These are phyloP conservation scores for Callosobruchus maculatus DNA, from an alignment of 2,888 invertebrate genomes.

Conservation along the genomic window DNA sequence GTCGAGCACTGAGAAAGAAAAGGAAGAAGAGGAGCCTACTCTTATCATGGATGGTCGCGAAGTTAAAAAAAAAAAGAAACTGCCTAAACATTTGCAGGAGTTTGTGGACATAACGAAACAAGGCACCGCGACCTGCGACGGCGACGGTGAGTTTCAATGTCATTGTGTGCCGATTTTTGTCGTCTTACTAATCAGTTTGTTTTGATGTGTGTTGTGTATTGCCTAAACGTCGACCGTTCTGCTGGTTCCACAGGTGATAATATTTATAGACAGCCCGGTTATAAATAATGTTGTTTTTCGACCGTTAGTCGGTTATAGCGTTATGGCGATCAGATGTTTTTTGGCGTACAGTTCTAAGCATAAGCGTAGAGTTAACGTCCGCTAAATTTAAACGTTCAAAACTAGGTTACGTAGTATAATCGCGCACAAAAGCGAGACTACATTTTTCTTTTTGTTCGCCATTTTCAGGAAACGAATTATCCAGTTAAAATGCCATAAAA, in stretches of 20 bases:
- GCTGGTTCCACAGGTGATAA: background rate
- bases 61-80: conserved; percentile 60
- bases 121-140: conserved; percentile 41
- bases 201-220: background rate
- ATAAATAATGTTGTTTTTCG: background rate
- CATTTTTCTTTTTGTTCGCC: background rate
- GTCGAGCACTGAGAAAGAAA: conserved; percentile 3
- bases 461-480: conserved; percentile 7
- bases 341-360: background rate
- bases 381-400: conserved; percentile 31
- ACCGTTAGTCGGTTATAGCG: background rate
- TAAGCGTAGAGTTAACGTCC: background rate
- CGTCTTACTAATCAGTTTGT: background rate
- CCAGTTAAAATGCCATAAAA: background rate
- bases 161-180: conserved; percentile 32
- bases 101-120: conserved; percentile 56
- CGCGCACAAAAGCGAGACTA: background rate
- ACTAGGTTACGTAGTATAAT: conserved; percentile 24
- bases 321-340: background rate
- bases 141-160: conserved; percentile 51
- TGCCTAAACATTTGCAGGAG: conserved; percentile 77
- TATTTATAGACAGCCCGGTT: background rate
- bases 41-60: conserved; percentile 64
- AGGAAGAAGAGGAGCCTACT: conserved; percentile 39
- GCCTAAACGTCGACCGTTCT: background rate